phyloP scores from a whole-genome alignment of 1,140 invertebrate genomes.

The Polypedilum pembai region DNA sequence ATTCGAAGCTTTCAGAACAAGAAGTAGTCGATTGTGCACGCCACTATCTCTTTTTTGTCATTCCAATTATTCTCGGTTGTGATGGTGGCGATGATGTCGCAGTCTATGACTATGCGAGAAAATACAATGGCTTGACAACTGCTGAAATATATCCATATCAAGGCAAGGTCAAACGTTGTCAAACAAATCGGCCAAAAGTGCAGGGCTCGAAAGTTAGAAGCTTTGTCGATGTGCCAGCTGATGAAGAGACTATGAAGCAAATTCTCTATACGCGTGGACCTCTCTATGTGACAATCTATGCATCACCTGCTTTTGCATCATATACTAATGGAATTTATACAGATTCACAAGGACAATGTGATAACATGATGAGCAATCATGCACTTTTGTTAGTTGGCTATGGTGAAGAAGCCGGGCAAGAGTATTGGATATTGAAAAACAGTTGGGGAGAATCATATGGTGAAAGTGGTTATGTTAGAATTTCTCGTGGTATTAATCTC shows the following conservation, averaged over 20 bases:
- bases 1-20: neutral
- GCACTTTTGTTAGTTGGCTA: neutral
- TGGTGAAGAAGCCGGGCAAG: constrained; percentile 31
- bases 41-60: neutral
- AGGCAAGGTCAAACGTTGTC: neutral
- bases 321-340: neutral
- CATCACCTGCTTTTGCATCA: neutral
- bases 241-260: neutral
- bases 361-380: neutral
- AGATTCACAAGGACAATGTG: neutral
- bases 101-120: neutral
- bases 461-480: constrained; percentile 54
- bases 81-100: neutral
- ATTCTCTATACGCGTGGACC: neutral
- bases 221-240: neutral
- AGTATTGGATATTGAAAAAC: constrained; percentile 45
- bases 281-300: neutral
- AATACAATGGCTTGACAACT: neutral
- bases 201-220: neutral
- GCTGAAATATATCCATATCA: neutral
- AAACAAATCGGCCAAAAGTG: neutral
- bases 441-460: constrained; percentile 53
- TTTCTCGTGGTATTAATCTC: constrained; percentile 52
- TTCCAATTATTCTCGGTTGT: neutral
- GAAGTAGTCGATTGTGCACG: neutral